Evolutionary conservation across 2,113 vertebrate genomes (phyloP), one percentile per base, ranked within the genome.

Genomic region (Acrocephalus arundinaceus): DNA sequence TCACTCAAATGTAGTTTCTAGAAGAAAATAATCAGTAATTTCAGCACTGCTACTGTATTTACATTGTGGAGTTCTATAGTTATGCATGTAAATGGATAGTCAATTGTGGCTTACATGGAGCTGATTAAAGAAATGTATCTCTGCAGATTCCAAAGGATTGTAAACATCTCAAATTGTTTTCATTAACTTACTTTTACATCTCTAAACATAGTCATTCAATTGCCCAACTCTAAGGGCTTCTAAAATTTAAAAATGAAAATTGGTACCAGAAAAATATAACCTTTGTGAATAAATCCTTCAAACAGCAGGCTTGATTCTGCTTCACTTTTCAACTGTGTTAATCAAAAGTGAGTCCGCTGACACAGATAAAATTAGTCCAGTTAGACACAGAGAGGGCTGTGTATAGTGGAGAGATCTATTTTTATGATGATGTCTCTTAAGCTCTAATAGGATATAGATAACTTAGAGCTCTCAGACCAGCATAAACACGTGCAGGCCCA

Each of bases 1-100:
- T 99, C 99, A 37, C 99, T 99, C 92, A 99, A 97, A 94, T 99
- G 99, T 52, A 99, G 97, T 98, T 98, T 99, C 99, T 99, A 97
- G 81, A 98, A 97, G 51, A 97, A 82, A 97, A 85, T 51, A 33
- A 76, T 7, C 10, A 16, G 6, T 52, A 70, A 62, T 67, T 88
- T 94, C 71, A 92, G 33, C 31, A 79, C 16, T 52, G 57, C 16
- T 72, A 28, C 20, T 72, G 22, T 37, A 43, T 75, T 88, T 72
- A 59, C 45, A 79, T 7, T 57, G 22, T 48, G 45, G 43, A 75
- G 27, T 68, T 84, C 25, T 75, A 65, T 25, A 65, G 48, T 2
- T 86, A 31, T 28, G 35, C 4, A 27, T 21, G 27, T 39, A 73
- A 67, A 67, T 63, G n/a, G 84, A 67, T 12, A 73, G 41, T 27